These are phyloP conservation scores for Triplophysa rosa DNA, from an alignment of 2,113 vertebrate species.

Conservation along the genomic window DNA sequence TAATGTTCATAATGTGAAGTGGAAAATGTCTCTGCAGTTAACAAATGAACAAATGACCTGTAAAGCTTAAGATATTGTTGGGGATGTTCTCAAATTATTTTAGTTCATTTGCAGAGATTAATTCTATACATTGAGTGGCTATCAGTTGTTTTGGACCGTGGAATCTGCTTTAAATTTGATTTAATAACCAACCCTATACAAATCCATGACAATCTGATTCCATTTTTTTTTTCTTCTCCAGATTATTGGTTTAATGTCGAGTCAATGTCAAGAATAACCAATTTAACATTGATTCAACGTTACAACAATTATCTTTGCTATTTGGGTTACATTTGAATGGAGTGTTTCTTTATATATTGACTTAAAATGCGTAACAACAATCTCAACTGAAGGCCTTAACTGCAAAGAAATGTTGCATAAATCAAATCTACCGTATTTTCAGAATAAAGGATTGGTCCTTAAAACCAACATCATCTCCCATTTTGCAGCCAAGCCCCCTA, in stretches of 20 bases:
- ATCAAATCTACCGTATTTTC: slow-evolving; percentile 27
- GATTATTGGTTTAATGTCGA: too few relatives aligned
- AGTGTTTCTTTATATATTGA: not conserved
- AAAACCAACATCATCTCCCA: not conserved
- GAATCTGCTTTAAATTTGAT: too few relatives aligned
- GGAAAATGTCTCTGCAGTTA: too few relatives aligned
- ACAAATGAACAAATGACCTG: not conserved
- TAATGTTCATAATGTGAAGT: not conserved
- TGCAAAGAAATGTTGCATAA: not conserved
- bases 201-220: not conserved
- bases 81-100: not conserved
- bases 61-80: not conserved
- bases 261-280: too few relatives aligned
- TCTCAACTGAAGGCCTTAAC: not conserved
- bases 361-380: not conserved
- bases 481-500: not conserved
- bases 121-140: not conserved
- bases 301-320: too few relatives aligned
- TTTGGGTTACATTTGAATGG: not conserved
- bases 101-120: not conserved
- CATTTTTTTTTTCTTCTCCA: too few relatives aligned
- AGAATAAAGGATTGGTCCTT: slow-evolving; percentile 49
- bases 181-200: not conserved
- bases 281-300: too few relatives aligned
- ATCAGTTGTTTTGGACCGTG: not conserved